Conservation (phyloP, 2,888 invertebrate species). For the Cynaeus angustus region DNA sequence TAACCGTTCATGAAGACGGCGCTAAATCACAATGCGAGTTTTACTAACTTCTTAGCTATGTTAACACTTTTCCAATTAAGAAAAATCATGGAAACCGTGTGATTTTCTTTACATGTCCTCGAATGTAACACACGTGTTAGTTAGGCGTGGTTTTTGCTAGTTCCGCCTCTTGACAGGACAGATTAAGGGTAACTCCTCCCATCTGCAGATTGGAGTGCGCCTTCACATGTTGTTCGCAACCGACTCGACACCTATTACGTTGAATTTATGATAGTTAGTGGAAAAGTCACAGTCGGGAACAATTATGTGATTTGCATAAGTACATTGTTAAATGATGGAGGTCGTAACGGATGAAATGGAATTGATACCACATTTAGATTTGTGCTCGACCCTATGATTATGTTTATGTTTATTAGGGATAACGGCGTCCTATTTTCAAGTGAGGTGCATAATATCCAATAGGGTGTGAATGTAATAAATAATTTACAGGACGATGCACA, state of each 20-base stretch:
- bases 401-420: slow-evolving; percentile 45
- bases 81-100: neutral
- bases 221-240: slow-evolving; percentile 41
- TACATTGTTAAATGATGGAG: slow-evolving; percentile 3
- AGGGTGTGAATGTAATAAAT: slow-evolving; percentile 45
- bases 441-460: slow-evolving; percentile 30
- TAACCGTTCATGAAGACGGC: slow-evolving; percentile 39
- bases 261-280: slow-evolving; percentile 39
- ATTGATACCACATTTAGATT: slow-evolving; percentile 9
- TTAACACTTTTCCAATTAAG: no score
- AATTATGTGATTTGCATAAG: slow-evolving; percentile 45
- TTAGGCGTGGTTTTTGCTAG: slow-evolving; percentile 42
- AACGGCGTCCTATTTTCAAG: slow-evolving; percentile 35
- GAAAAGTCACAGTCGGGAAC: slow-evolving; percentile 35
- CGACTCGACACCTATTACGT: slow-evolving; percentile 43
- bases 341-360: slow-evolving; percentile 13
- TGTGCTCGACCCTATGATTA: slow-evolving; percentile 22
- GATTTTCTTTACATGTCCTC: neutral
- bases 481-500: slow-evolving; percentile 44
- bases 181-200: slow-evolving; percentile 51
- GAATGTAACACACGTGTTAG: slow-evolving; percentile 47
- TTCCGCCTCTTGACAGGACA: slow-evolving; percentile 45
- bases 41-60: neutral
- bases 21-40: slow-evolving; percentile 34
- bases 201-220: slow-evolving; percentile 43